These are phyloP conservation scores for Phoxinus dragarum DNA, from an alignment of 2,797 vertebrate species.

Conservation along the genomic window DNA sequence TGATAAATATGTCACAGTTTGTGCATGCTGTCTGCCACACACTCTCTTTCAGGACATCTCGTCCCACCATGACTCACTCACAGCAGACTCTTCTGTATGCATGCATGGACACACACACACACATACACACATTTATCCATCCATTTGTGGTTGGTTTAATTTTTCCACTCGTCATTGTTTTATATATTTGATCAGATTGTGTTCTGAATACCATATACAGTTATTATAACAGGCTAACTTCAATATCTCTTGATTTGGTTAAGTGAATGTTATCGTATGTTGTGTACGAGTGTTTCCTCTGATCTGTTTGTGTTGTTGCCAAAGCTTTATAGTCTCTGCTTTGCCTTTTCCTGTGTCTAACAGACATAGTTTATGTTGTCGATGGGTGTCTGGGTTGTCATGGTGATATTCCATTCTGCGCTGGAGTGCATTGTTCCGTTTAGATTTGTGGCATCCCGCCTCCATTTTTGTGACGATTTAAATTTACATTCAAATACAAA, in stretches of 20 bases:
- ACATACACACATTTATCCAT: slow-evolving; percentile 49
- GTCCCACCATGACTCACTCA: slow-evolving; percentile 2
- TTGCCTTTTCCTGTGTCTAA: slow-evolving; percentile 36
- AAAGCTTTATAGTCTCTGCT: slow-evolving; percentile 29
- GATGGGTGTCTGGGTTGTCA: slow-evolving; percentile 64
- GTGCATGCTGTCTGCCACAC: neutral
- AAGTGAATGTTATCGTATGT: slow-evolving; percentile 6
- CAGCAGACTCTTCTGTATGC: slow-evolving; percentile 12
- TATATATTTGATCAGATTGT: slow-evolving; percentile 22
- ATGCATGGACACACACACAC: slow-evolving; percentile 13
- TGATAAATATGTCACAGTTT: slow-evolving; percentile 24
- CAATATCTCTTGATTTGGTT: slow-evolving; percentile 21
- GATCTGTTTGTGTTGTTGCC: slow-evolving; percentile 43
- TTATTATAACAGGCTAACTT: neutral
- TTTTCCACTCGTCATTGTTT: slow-evolving; percentile 44
- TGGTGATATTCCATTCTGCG: slow-evolving; percentile 68
- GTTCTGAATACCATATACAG: slow-evolving; percentile 9
- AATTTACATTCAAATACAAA: slow-evolving; percentile 58
- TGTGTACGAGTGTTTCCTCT: slow-evolving; percentile 1
- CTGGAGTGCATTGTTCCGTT: slow-evolving; percentile 52
- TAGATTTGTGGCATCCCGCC: slow-evolving; percentile 62
- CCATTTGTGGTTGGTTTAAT: neutral
- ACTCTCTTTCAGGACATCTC: neutral
- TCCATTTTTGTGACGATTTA: slow-evolving; percentile 65
- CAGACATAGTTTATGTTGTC: slow-evolving; percentile 67